These are phyloP conservation scores for Neolamprologus sp. DNA, from an alignment of 2,113 vertebrate genomes.

Conservation along the genomic window DNA sequence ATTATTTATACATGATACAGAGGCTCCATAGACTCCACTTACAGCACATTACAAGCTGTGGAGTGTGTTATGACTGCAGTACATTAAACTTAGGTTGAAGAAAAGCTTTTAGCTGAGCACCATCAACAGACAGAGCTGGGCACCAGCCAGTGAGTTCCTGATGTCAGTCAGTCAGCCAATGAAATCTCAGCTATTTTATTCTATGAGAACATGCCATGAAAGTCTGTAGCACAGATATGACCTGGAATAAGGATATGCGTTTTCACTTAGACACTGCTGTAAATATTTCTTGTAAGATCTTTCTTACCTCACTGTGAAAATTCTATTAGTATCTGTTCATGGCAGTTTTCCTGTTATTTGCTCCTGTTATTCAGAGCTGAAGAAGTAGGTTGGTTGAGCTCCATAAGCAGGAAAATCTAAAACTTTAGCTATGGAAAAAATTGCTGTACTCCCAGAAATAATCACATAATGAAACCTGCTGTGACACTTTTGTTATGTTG, in stretches of 20 bases:
- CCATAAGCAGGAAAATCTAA: not conserved
- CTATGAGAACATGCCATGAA: constrained; percentile 16
- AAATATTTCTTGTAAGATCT: constrained; percentile 9
- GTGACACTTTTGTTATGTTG: constrained; percentile 4
- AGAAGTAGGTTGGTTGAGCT: not conserved
- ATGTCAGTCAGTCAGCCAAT: not conserved
- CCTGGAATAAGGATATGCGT: constrained; percentile 8
- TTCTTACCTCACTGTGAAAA: constrained; percentile 3
- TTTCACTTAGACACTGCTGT: constrained; percentile 20
- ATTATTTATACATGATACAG: not conserved
- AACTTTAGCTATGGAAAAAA: not conserved
- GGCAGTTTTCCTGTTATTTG: constrained; percentile 5
- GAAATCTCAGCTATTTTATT: constrained; percentile 24
- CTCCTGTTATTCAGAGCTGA: not conserved
- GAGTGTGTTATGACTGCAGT: not conserved
- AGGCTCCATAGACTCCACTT: not conserved
- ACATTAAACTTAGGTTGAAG: not conserved
- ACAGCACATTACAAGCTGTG: not conserved
- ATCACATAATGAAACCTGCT: not conserved
- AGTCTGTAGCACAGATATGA: constrained; percentile 17
- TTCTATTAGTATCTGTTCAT: not conserved
- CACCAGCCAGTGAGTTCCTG: not conserved
- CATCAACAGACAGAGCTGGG: not conserved
- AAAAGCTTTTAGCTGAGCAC: not conserved
- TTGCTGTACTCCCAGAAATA: not conserved